Evolutionary conservation across 2,113 vertebrate genomes (phyloP).

Genomic region (Actenoides lindsayi): DNA sequence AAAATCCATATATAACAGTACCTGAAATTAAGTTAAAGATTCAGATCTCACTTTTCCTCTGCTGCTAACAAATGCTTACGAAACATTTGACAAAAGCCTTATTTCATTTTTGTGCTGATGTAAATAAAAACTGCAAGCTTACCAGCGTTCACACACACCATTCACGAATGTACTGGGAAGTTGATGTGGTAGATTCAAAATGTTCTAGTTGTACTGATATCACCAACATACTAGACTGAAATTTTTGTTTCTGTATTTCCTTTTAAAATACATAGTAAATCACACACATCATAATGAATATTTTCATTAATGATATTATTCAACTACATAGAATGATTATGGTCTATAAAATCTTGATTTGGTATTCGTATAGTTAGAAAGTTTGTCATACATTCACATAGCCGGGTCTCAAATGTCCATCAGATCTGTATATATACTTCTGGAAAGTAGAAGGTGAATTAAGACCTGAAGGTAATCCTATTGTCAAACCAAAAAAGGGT

Average conservation of each 20-base stretch:
- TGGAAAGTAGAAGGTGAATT: neutral
- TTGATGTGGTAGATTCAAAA: neutral
- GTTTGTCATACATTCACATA: neutral
- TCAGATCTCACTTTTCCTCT: neutral
- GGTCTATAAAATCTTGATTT: neutral
- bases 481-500: neutral
- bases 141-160: neutral
- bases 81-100: neutral
- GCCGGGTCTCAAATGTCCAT: neutral
- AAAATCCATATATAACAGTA: neutral
- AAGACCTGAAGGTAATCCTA: neutral
- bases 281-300: neutral
- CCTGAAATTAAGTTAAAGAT: neutral
- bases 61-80: neutral
- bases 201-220: neutral
- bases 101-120: neutral
- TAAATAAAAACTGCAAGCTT: neutral
- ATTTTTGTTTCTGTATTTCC: neutral
- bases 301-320: neutral
- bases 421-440: neutral
- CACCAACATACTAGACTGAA: neutral
- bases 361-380: neutral
- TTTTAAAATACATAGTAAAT: neutral
- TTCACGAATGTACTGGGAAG: neutral
- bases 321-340: neutral